Percentiles rank a stretch among this genome's conserved stretches.
phyloP scores from a whole-genome alignment of 1,140 invertebrate species.

The Leguminivora glycinivorella region DNA sequence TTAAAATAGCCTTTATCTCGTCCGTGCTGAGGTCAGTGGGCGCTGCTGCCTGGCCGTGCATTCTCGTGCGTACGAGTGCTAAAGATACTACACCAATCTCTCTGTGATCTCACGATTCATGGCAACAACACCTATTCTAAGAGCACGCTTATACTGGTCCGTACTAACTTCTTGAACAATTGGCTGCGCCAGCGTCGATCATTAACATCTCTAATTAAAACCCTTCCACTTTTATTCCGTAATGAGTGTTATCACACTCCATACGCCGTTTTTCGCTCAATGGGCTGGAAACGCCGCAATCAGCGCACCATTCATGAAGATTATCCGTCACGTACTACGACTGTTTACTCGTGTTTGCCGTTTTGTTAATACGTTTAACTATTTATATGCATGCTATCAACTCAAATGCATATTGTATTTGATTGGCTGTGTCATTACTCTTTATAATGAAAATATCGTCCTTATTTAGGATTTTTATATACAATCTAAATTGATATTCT shows the following conservation, averaged over 20 bases:
- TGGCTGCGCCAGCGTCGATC: slow-evolving; percentile 35
- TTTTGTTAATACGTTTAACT: slow-evolving; percentile 9
- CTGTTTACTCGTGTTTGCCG: slow-evolving; percentile 22
- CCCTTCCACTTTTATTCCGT: slow-evolving; percentile 51
- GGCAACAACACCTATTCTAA: background rate
- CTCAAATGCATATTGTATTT: background rate
- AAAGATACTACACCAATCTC: background rate
- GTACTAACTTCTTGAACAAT: background rate
- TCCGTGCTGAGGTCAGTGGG: slow-evolving; percentile 71
- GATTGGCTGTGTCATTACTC: background rate
- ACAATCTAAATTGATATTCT: too few species aligned
- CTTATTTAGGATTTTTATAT: too few species aligned
- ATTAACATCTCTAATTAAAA: slow-evolving; percentile 62
- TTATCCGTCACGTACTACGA: slow-evolving; percentile 22
- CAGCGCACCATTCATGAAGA: slow-evolving; percentile 26
- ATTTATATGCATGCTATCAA: slow-evolving; percentile 7
- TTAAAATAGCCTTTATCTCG: slow-evolving; percentile 75
- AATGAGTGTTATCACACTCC: slow-evolving; percentile 43
- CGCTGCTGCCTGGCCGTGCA: slow-evolving; percentile 56
- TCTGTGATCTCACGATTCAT: background rate
- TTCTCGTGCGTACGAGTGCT: background rate
- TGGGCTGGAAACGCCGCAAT: slow-evolving; percentile 32
- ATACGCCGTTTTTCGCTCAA: slow-evolving; percentile 35
- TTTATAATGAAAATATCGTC: background rate
- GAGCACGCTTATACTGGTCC: background rate